Percentiles rank a stretch among this genome's conserved stretches.
phyloP scores from a whole-genome alignment of 2,888 invertebrate genomes.

The Mycalesis mineus region DNA sequence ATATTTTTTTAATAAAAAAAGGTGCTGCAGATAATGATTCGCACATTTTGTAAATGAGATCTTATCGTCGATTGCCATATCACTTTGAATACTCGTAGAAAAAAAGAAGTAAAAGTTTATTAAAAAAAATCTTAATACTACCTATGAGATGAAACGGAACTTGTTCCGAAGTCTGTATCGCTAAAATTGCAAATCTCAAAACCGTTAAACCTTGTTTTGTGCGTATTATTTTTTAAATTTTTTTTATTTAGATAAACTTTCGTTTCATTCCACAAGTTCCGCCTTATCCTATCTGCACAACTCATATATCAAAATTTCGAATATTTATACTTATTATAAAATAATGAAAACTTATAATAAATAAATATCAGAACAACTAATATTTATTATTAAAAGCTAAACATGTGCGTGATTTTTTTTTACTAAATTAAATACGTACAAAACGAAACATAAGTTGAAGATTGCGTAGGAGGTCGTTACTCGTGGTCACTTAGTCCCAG shows the following conservation, averaged over 20 bases:
- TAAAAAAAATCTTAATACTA: not conserved
- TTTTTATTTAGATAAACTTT: too few relatives aligned
- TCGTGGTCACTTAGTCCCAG: conserved; percentile 52
- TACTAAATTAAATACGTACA: not conserved
- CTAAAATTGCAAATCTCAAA: too few relatives aligned
- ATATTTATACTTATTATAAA: too few relatives aligned
- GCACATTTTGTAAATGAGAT: not conserved
- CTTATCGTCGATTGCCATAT: not conserved
- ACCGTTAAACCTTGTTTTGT: too few relatives aligned
- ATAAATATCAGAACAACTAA: not conserved
- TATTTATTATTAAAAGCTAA: not conserved
- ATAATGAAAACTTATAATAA: not conserved
- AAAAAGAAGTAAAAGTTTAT: too few relatives aligned
- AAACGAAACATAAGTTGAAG: not conserved
- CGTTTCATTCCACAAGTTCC: not conserved
- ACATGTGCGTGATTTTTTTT: not conserved
- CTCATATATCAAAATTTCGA: too few relatives aligned
- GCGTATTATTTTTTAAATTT: too few relatives aligned
- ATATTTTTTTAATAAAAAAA: not conserved
- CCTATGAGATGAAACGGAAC: not conserved
- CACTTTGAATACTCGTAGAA: not conserved
- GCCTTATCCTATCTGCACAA: not conserved
- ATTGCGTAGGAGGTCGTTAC: not conserved
- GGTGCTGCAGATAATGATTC: not conserved
- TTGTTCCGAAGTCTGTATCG: not conserved